A percentile compares a stretch with the other conserved stretches of the same genome.
Evolutionary conservation across 2,888 invertebrate species (phyloP).

Genomic region (Portevinia maculata): DNA sequence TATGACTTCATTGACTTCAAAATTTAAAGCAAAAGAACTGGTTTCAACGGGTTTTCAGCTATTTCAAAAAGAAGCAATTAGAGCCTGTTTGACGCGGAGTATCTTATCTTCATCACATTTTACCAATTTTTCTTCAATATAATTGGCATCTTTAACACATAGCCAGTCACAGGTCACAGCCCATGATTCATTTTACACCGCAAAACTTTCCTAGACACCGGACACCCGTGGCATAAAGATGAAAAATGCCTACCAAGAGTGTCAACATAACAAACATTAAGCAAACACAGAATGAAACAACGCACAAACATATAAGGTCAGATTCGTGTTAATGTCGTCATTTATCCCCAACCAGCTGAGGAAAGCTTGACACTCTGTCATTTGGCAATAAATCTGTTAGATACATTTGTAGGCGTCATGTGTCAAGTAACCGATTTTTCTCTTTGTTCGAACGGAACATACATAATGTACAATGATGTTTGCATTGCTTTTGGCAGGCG

Average conservation of each 20-base stretch:
- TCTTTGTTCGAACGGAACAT: slow-evolving; percentile 18
- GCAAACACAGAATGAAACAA: neutral
- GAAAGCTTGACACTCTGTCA: slow-evolving; percentile 62
- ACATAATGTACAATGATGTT: slow-evolving; percentile 38
- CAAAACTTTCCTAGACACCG: too few species aligned
- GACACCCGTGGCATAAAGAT: neutral
- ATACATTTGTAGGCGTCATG: slow-evolving; percentile 65
- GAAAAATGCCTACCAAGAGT: neutral
- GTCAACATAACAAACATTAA: neutral
- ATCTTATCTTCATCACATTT: too few species aligned
- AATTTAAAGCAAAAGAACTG: too few species aligned
- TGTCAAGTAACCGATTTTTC: slow-evolving; percentile 53
- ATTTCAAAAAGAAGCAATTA: too few species aligned
- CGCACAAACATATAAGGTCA: slow-evolving; percentile 8
- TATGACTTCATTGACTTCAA: too few species aligned
- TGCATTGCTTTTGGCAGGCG: slow-evolving; percentile 25
- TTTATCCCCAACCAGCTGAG: slow-evolving; percentile 13
- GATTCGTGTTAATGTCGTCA: slow-evolving; percentile 45
- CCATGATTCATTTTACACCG: too few species aligned
- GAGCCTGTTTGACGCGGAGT: too few species aligned
- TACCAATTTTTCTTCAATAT: too few species aligned
- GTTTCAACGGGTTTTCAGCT: too few species aligned
- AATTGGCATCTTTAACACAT: too few species aligned
- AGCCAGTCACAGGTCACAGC: too few species aligned
- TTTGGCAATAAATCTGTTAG: slow-evolving; percentile 65